Evolutionary conservation across 2,888 invertebrate genomes (phyloP), one percentile per base, ranked within the genome.

Genomic region (Eupithecia centaureata): DNA sequence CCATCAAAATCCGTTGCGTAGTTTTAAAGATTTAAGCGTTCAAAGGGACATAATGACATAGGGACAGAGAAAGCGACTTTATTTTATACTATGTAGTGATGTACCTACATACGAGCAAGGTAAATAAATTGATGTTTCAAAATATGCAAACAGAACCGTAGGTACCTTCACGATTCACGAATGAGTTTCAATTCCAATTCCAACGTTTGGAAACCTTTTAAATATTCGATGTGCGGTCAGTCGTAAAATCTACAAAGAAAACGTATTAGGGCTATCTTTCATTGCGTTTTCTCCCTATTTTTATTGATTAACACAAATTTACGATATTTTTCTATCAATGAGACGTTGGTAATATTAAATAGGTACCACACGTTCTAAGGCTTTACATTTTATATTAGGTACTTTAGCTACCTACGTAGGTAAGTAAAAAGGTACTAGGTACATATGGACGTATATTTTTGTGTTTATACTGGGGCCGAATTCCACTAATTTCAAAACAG

Each of bases 221-320:
- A 92, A 92, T 92, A 91, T 91, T 92, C 90, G 87, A 91, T 90
- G 91, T 90, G 90, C 87, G 91, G 92, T 89, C 92, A 91, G 88
- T 83, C 87, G 86, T 85, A 86, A 92, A 92, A 92, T 90, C 88
- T 86, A 92, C 91, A 92, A 92, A 92, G 92, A 89, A 91, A 91
- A 91, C 87, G 88, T 91, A 91, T 91, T 88, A 90, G 87, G 66
- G 72, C 86, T 84, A 88, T 88, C 87, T 90, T 89, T 92, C 92
- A 92, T 92, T 91, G 89, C 85, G 77, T 88, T 88, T 85, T 84
- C 82, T 86, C 88, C 88, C 84, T 82, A 82, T 82, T 83, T 81
- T 78, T 77, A 79, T 73, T 79, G 77, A 78, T 82, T 81, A 84
- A 81, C 80, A 82, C 82, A 76, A 82, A 78, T 88, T 87, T 87